Evolutionary conservation across 2,888 invertebrate genomes (phyloP).

Genomic region (Limulus polyphemus): DNA sequence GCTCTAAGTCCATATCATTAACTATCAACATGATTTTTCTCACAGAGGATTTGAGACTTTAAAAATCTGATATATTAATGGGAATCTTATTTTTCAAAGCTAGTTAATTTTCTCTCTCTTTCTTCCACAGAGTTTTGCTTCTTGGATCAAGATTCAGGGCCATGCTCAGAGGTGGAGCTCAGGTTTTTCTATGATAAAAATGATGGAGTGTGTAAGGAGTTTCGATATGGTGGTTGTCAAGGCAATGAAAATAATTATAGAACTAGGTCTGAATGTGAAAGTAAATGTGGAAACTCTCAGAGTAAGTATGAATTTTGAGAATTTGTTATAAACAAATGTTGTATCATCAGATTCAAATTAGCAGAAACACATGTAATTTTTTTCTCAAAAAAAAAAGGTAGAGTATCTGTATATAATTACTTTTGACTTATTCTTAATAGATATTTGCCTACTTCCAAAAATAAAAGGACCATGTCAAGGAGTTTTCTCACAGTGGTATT

Average conservation of each 20-base stretch:
- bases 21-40: too few species aligned
- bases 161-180: conserved; percentile 44
- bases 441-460: conserved; percentile 34
- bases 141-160: conserved; percentile 51
- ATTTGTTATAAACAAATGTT: too few species aligned
- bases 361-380: not conserved
- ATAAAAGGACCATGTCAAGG: conserved; percentile 54
- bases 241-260: conserved; percentile 76
- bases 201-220: conserved; percentile 61
- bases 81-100: too few species aligned
- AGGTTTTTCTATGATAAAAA: conserved; percentile 60
- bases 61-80: too few species aligned
- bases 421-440: conserved; percentile 4
- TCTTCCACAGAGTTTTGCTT: conserved; percentile 43
- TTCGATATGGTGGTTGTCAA: conserved; percentile 73
- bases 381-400: not conserved
- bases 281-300: conserved; percentile 24
- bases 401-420: not conserved
- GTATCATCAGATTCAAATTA: not conserved
- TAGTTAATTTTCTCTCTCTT: too few species aligned
- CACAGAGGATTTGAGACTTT: too few species aligned
- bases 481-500: conserved; percentile 48
- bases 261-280: conserved; percentile 46
- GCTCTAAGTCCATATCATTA: too few species aligned
- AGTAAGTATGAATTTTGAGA: conserved; percentile 47